These are phyloP conservation scores for Sepioteuthis lessoniana DNA, from an alignment of 2,888 invertebrate genomes.

Conservation along the genomic window DNA sequence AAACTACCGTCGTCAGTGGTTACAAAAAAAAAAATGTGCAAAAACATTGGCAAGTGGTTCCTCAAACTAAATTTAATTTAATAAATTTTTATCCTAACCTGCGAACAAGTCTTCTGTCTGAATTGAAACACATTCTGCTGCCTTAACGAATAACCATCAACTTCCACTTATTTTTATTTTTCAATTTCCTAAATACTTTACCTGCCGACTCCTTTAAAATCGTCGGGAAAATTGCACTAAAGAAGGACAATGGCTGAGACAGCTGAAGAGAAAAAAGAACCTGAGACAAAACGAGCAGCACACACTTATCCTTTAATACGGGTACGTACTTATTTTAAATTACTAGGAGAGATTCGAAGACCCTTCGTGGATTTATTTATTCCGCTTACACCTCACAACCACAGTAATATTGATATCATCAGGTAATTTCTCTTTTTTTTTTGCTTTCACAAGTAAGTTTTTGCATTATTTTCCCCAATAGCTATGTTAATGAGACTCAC, in stretches of 20 bases:
- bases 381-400: too few species aligned
- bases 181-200: not conserved
- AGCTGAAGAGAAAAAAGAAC: constrained; percentile 72
- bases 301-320: constrained; percentile 86
- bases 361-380: too few species aligned
- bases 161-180: too few species aligned
- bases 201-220: not conserved
- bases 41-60: constrained; percentile 14
- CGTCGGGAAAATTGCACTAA: not conserved
- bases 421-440: not conserved
- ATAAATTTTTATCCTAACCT: not conserved
- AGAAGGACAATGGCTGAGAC: constrained; percentile 67
- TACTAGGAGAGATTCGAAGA: not conserved
- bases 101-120: not conserved
- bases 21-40: not conserved
- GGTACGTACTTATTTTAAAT: constrained; percentile 77
- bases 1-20: not conserved
- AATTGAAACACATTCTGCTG: not conserved
- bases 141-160: not conserved
- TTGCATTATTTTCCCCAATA: not conserved
- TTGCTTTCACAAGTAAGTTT: not conserved
- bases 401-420: too few species aligned
- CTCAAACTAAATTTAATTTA: not conserved
- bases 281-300: constrained; percentile 65
- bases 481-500: not conserved